These are phyloP conservation scores for Dendrocincla tyrannina DNA, from an alignment of 2,797 vertebrate species.

Conservation along the genomic window DNA sequence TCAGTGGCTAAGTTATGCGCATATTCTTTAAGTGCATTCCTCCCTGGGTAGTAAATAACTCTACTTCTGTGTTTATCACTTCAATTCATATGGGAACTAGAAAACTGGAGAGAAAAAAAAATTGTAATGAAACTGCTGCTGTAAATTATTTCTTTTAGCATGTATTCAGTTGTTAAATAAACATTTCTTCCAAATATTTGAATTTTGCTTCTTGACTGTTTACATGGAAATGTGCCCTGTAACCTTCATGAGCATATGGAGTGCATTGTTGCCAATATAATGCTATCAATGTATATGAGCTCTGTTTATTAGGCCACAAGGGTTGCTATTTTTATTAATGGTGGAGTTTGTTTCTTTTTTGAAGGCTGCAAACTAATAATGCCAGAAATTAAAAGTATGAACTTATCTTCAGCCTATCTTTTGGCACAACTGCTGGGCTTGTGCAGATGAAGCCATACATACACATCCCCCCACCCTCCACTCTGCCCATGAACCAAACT, in stretches of 20 bases:
- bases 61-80: conserved; percentile 81
- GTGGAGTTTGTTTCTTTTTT: not conserved
- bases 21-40: conserved; percentile 75
- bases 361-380: not conserved
- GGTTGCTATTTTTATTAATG: not conserved
- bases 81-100: conserved; percentile 80
- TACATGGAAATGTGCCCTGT: conserved; percentile 18
- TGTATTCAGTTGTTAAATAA: conserved; percentile 87
- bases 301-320: not conserved
- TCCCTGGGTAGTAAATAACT: conserved; percentile 88
- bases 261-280: conserved; percentile 10
- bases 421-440: not conserved
- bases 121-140: conserved; percentile 88
- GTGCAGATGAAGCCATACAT: not conserved
- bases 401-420: not conserved
- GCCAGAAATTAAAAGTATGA: not conserved
- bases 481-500: not conserved
- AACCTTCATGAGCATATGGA: conserved; percentile 38
- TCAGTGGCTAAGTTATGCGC: conserved; percentile 64
- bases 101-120: conserved; percentile 78
- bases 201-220: conserved; percentile 74
- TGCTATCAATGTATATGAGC: not conserved
- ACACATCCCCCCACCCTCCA: no score
- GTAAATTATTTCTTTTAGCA: conserved; percentile 97
- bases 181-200: conserved; percentile 84